Conservation (phyloP, 2,797 vertebrate species). For the Serranus cabrilla region DNA sequence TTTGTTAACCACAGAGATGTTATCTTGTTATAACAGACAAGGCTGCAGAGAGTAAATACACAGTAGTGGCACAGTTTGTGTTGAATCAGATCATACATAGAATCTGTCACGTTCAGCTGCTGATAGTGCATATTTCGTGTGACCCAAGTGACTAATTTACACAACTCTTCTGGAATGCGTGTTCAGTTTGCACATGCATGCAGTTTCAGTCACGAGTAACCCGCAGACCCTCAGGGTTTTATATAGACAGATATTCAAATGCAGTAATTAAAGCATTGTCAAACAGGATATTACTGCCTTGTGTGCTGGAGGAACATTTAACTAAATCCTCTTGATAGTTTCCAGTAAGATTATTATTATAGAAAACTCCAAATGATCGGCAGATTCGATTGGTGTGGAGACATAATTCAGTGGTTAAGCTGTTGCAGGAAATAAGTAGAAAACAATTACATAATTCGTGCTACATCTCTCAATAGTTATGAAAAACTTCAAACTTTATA, state of each 20-base stretch:
- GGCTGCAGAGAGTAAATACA: conserved; percentile 20
- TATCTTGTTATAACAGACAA: conserved; percentile 50
- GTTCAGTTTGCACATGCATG: conserved; percentile 6
- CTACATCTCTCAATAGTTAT: background rate
- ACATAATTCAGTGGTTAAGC: background rate
- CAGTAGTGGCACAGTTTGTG: conserved; percentile 34
- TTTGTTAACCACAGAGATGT: conserved; percentile 37
- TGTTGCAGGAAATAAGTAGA: background rate
- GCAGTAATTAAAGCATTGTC: background rate
- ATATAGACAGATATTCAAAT: background rate
- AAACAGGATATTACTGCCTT: background rate
- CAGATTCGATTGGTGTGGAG: conserved; percentile 1
- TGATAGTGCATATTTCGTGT: conserved; percentile 2
- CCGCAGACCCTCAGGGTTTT: background rate
- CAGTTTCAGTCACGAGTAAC: conserved; percentile 11
- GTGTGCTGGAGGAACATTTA: background rate
- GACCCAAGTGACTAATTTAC: background rate
- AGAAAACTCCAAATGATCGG: background rate
- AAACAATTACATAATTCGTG: background rate
- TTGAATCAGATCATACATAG: conserved; percentile 1
- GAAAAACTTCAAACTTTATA: background rate
- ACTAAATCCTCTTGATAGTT: background rate
- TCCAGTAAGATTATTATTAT: background rate
- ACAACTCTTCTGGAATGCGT: background rate
- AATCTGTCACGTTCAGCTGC: conserved; percentile 26